A percentile compares a stretch with the other conserved stretches of the same genome.
These are phyloP conservation scores for Melanostigma gelatinosum DNA, from an alignment of 2,113 vertebrate species.

Conservation along the genomic window DNA sequence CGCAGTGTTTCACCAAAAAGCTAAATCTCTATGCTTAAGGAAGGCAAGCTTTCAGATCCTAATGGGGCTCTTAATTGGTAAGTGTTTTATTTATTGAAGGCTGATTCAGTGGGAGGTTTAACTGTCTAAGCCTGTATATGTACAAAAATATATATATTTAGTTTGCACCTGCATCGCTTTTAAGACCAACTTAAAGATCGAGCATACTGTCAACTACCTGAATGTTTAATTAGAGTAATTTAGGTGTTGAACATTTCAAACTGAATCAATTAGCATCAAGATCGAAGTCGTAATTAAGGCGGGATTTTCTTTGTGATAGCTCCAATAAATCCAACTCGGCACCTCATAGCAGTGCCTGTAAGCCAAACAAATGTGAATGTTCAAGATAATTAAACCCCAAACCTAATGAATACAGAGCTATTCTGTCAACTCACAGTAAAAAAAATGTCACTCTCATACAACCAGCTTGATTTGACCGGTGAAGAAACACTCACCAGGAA, in stretches of 20 bases:
- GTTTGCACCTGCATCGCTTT: not conserved
- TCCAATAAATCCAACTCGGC: not conserved
- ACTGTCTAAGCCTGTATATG: not conserved
- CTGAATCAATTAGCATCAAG: not conserved
- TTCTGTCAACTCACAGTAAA: too few species aligned
- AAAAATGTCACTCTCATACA: not conserved
- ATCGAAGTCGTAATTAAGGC: not conserved
- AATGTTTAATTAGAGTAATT: not conserved
- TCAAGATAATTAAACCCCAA: not conserved
- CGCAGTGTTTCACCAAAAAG: slow-evolving; percentile 13
- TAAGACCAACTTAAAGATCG: not conserved
- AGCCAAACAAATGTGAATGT: not conserved
- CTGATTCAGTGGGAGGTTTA: slow-evolving; percentile 18
- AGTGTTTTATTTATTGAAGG: slow-evolving; percentile 37
- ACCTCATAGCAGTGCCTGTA: not conserved
- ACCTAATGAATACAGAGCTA: not conserved
- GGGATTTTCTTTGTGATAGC: not conserved
- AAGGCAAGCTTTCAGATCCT: slow-evolving; percentile 18
- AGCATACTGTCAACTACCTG: not conserved
- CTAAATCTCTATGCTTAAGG: slow-evolving; percentile 23
- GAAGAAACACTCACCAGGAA: not conserved
- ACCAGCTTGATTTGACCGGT: not conserved
- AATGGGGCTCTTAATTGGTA: slow-evolving; percentile 42
- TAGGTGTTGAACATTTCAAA: not conserved
- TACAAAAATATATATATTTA: not conserved